Percentiles rank a stretch among this genome's conserved stretches.
Conservation (phyloP, 2,888 invertebrate species). For the Balanococcus diminutus region DNA sequence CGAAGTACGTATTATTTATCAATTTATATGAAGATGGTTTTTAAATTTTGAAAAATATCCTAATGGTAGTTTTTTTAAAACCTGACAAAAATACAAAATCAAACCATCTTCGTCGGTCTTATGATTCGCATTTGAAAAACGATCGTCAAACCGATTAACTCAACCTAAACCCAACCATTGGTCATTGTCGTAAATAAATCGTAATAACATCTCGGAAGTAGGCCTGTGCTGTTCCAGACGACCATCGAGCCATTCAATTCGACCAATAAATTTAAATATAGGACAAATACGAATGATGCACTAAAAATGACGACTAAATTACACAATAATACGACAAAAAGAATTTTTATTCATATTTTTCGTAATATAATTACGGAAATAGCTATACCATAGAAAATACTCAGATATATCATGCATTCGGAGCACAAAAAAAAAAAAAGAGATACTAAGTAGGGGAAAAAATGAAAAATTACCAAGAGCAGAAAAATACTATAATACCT, state of each 20-base stretch:
- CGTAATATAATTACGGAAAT: background rate
- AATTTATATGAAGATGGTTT: too few relatives aligned
- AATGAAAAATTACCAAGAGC: background rate
- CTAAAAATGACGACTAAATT: background rate
- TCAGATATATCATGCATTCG: background rate
- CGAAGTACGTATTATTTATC: too few relatives aligned
- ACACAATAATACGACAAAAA: background rate
- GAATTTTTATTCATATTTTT: constrained; percentile 2
- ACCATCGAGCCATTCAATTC: background rate
- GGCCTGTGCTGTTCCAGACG: background rate
- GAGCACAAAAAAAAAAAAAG: background rate
- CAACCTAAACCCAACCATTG: background rate
- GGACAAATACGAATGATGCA: background rate
- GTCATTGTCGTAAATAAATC: constrained; percentile 1
- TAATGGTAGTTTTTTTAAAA: too few relatives aligned
- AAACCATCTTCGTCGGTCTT: too few relatives aligned
- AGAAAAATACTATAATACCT: background rate
- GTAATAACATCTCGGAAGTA: constrained; percentile 1
- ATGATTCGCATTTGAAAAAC: too few relatives aligned
- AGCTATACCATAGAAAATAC: background rate
- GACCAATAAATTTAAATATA: constrained; percentile 21
- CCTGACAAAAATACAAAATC: too few relatives aligned
- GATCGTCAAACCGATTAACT: background rate
- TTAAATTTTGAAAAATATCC: too few relatives aligned
- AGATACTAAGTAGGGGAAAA: too few relatives aligned